Evolutionary conservation across 1,140 invertebrate genomes (phyloP), one percentile per base, ranked within the genome.

Genomic region (Elymnias hypermnestra): DNA sequence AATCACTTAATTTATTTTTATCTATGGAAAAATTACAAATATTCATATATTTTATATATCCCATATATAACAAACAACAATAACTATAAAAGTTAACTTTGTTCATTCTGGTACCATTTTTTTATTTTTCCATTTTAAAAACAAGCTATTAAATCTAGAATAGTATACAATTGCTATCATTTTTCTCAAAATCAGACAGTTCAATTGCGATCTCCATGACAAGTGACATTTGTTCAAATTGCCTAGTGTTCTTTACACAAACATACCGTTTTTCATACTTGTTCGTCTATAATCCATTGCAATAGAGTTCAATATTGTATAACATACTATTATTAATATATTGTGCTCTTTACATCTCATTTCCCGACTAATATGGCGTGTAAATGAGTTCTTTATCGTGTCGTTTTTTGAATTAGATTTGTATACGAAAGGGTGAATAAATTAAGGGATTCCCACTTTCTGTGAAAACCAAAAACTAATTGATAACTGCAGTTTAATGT

Each of bases 331-430:
- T n/a, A n/a, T n/a, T n/a, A n/a, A n/a, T n/a, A n/a, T n/a, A n/a
- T n/a, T n/a, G n/a, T n/a, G n/a, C n/a, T 76, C 15, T 73, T 68
- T 69, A 65, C 67, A 62, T 70, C 57, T 67, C 69, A 78, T 82
- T 82, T 74, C 69, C 61, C 54, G 69, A 67, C 68, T 82, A 84
- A 84, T 74, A 68, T 57, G 57, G 62, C 77, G 77, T 84, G 64
- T 78, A 84, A 84, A 84, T 84, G 72, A 81, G 77, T 84, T 82
- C 81, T 81, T 84, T 84, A 81, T 78, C 71, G 68, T 56, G 57
- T 63, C 63, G 63, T 68, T 71, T 76, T 83, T 82, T 69, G 72
- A 82, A 65, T 63, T 51, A 50, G 72, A 68, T 79, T 75, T 76
- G 63, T 72, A 55, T 71, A 70, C 43, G 28, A 38, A 47, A 61